Base-by-base conservation (phyloP, 92 coral and sea anemone genomes). In the Zoanthus solanderi region DNA sequence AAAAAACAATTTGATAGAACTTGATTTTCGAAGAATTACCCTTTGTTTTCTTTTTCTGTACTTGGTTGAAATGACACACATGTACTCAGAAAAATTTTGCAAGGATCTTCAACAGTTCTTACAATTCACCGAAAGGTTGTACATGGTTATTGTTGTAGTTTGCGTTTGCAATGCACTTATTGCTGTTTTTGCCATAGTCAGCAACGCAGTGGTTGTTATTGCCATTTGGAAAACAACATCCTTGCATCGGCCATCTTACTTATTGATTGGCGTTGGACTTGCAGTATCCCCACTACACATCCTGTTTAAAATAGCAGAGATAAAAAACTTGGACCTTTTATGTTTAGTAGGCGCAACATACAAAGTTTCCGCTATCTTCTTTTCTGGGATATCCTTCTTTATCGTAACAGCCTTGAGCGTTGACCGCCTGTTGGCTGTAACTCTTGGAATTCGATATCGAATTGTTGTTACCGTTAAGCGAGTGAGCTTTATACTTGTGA, bases 361-460 rank as follows among this genome's bases (percentile, higher is more conserved):
- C 12, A 81, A 81, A 66, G 85, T 81, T 9, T 45, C 85, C 4
- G 85, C 85, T 17, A 81, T 81, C 28, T 9, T 17, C 4, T 46
- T 66, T 14, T 47, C 85, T 14, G 85, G 85, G 32, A 48, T 81
- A 58, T 81, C 85, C 14, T 81, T 81, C 75, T 11, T 66, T 13
- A 81, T 58, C 13, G 71, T 81, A 28, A 47, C 75, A 66, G 75
- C 85, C 31, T 15, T 81, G 23, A 81, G 85, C 46, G 42, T 67
- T 67, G 85, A 81, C 63, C 85, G 85, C 6, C 14, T 81, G 23
- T 18, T 81, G 58, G 85, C 85, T 47, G 85, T 81, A 31, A 7
- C 6, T 46, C 85, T 81, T 15, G 46, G 85, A 1, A 52, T 45
- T 23, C 46, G 75, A 15, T 81, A 81, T 30, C 75, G 85, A 81